phyloP scores from a whole-genome alignment of 2,888 invertebrate species.

The Periphyllus acericola region DNA sequence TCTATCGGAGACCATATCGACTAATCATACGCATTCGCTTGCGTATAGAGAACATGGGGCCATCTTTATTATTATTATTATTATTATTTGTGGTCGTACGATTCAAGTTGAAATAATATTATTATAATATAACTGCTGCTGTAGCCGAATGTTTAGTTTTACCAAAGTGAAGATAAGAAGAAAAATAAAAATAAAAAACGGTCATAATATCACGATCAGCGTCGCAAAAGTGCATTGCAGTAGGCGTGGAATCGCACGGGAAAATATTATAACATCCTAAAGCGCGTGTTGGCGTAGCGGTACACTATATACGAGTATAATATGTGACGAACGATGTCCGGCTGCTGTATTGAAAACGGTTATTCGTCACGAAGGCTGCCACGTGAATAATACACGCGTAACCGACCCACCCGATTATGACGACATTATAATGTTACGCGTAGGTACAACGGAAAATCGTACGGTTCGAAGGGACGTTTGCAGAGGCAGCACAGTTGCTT shows the following conservation, averaged over 20 bases:
- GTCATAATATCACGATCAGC: neutral
- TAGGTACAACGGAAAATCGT: constrained; percentile 7
- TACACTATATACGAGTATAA: too few species aligned
- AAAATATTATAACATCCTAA: too few species aligned
- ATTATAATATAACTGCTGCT: too few species aligned
- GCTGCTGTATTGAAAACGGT: neutral
- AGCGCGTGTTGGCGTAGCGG: too few species aligned
- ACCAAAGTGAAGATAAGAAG: too few species aligned
- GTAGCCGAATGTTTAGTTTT: too few species aligned
- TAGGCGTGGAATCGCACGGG: too few species aligned
- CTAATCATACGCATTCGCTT: neutral
- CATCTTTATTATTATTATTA: neutral
- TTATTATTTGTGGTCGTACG: neutral
- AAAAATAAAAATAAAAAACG: too few species aligned
- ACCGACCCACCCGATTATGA: neutral
- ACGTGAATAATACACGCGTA: neutral
- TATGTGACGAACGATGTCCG: neutral
- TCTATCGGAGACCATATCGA: constrained; percentile 14
- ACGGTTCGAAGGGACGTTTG: neutral
- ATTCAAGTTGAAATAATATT: too few species aligned
- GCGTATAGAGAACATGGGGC: neutral
- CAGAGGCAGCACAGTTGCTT: neutral
- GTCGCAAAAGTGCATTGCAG: too few species aligned
- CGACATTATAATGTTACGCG: neutral
- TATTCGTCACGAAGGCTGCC: neutral